Percentiles rank a stretch among this genome's conserved stretches.
These are phyloP conservation scores for Anolis sagrei DNA, from an alignment of 2,113 vertebrate genomes.

Conservation along the genomic window DNA sequence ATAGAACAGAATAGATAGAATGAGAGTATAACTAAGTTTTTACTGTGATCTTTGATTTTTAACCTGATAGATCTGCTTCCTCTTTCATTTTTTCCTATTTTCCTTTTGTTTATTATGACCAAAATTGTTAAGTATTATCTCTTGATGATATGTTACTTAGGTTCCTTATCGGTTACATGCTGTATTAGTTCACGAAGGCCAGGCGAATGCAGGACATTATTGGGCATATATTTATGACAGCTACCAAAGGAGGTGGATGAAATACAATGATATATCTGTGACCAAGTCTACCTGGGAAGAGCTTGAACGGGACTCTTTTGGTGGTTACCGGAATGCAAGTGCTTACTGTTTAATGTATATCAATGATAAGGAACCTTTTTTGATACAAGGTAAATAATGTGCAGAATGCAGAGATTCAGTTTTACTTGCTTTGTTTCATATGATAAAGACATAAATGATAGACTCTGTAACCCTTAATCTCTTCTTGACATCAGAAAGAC, in stretches of 20 bases:
- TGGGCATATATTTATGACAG: constrained; percentile 98
- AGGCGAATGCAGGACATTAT: constrained; percentile 97
- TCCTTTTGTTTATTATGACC: constrained; percentile 17
- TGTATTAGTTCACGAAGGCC: constrained; percentile 96
- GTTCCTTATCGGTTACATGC: constrained; percentile 97
- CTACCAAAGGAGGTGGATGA: constrained; percentile 94
- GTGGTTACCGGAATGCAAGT: constrained; percentile 96
- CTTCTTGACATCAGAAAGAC: neutral
- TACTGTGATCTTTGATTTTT: neutral
- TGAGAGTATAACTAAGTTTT: neutral
- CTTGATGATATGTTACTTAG: constrained; percentile 68
- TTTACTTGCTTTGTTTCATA: neutral
- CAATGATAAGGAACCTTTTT: constrained; percentile 94
- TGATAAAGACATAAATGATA: neutral
- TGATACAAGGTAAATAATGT: constrained; percentile 89
- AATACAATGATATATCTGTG: constrained; percentile 98
- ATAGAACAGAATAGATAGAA: neutral
- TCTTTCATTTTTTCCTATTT: neutral
- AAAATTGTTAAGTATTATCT: neutral
- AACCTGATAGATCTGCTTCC: neutral
- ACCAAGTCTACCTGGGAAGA: constrained; percentile 98
- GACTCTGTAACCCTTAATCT: neutral
- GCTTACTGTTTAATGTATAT: constrained; percentile 99
- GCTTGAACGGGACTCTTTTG: constrained; percentile 95
- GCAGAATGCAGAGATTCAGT: neutral